phyloP scores from a whole-genome alignment of 2,113 vertebrate species.

The Chiloscyllium plagiosum region DNA sequence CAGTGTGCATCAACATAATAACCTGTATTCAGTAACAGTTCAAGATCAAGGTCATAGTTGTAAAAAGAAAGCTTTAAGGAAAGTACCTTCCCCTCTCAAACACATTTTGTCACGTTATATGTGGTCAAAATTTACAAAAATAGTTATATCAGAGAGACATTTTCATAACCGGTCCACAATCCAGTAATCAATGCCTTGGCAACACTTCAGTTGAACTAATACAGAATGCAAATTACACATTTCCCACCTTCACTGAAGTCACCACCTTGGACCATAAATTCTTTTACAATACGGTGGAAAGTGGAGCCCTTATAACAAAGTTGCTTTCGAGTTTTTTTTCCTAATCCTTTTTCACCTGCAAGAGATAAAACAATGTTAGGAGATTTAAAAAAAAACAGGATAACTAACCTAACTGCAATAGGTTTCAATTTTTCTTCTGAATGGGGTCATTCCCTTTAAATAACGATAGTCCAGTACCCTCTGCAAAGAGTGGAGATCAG shows the following conservation, averaged over 20 bases:
- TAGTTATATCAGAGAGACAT: neutral
- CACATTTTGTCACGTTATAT: neutral
- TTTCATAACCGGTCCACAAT: neutral
- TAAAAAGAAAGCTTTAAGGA: neutral
- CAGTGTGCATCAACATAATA: neutral
- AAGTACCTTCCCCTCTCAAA: neutral
- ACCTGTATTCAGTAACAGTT: neutral
- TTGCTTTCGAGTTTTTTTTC: constrained; percentile 92
- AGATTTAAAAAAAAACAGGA: neutral
- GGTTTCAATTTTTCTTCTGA: neutral
- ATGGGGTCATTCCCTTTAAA: neutral
- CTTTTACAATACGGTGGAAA: constrained; percentile 97
- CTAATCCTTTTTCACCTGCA: constrained; percentile 86
- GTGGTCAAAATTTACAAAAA: neutral
- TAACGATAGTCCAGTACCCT: neutral
- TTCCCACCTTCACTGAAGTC: constrained; percentile 95
- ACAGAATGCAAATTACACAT: neutral
- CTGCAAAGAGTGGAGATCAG: neutral
- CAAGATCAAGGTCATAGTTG: too few relatives aligned
- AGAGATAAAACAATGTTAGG: constrained; percentile 34
- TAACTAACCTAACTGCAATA: neutral
- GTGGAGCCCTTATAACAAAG: constrained; percentile 96
- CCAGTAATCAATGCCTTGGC: neutral
- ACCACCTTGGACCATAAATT: constrained; percentile 99
- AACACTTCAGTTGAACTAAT: neutral